Evolutionary conservation across 2,113 vertebrate genomes (phyloP).

Genomic region (Holacanthus passer): DNA sequence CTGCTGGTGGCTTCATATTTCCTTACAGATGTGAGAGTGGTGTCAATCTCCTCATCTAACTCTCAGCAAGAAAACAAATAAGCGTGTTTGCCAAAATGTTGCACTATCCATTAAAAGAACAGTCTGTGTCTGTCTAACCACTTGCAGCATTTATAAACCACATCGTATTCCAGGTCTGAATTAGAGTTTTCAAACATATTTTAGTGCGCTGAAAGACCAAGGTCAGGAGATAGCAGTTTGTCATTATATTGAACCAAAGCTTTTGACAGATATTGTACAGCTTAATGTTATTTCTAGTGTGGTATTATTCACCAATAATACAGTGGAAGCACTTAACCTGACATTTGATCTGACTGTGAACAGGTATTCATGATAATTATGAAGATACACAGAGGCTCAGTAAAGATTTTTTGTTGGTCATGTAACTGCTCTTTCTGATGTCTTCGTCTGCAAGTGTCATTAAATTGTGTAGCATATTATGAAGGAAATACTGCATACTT

Average conservation of each 20-base stretch:
- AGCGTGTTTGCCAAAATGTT: background rate
- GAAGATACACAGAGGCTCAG: background rate
- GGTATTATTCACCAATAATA: background rate
- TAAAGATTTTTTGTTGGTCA: background rate
- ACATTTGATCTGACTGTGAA: background rate
- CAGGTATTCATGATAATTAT: background rate
- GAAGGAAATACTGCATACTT: background rate
- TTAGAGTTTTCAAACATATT: background rate
- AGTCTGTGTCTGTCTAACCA: background rate
- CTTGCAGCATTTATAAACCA: background rate
- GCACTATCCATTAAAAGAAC: background rate
- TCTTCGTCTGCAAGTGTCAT: background rate
- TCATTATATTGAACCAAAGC: background rate
- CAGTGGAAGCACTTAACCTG: too few relatives aligned
- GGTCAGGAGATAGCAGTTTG: background rate
- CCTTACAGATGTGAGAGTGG: background rate
- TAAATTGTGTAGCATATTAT: background rate
- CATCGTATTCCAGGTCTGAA: background rate
- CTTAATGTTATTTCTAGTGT: background rate
- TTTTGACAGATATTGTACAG: background rate
- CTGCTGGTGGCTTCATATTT: background rate
- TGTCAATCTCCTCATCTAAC: background rate
- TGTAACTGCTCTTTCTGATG: background rate
- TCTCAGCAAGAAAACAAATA: background rate
- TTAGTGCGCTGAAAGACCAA: background rate